Evolutionary conservation across 2,888 invertebrate genomes (phyloP).

Genomic region (Dysmachus trigonus): DNA sequence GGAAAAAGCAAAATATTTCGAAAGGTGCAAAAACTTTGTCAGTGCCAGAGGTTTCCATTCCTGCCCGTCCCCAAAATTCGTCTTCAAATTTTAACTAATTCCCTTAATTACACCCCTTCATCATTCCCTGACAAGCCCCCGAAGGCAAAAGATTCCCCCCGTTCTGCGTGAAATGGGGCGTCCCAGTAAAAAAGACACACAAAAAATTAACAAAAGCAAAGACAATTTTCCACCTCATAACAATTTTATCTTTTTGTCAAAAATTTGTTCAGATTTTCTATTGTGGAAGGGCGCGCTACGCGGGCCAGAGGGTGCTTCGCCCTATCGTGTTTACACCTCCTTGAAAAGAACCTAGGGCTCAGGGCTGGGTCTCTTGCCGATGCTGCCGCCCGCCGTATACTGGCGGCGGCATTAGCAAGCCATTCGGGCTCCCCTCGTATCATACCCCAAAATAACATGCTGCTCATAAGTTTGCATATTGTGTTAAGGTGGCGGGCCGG

Average conservation of each 20-base stretch:
- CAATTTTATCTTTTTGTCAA: slow-evolving; percentile 34
- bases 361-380: too few species aligned
- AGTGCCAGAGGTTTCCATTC: neutral
- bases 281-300: neutral
- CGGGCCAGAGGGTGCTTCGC: neutral
- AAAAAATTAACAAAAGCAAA: slow-evolving; percentile 8
- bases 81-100: slow-evolving; percentile 17
- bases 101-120: slow-evolving; percentile 17
- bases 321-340: slow-evolving; percentile 12
- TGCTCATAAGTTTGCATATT: slow-evolving; percentile 35
- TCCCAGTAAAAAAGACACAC: neutral
- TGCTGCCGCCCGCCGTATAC: too few species aligned
- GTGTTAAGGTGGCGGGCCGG: slow-evolving; percentile 15
- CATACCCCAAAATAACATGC: neutral
- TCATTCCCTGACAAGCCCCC: neutral
- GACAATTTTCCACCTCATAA: slow-evolving; percentile 36
- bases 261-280: slow-evolving; percentile 31
- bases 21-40: slow-evolving; percentile 21
- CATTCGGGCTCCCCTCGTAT: neutral
- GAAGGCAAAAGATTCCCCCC: neutral
- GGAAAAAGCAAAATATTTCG: neutral
- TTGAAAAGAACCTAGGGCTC: neutral
- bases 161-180: neutral
- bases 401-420: neutral
- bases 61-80: neutral